Evolutionary conservation across 2,888 invertebrate genomes (phyloP), one percentile per base, ranked within the genome.

Genomic region (Drosophila prostipennis): DNA sequence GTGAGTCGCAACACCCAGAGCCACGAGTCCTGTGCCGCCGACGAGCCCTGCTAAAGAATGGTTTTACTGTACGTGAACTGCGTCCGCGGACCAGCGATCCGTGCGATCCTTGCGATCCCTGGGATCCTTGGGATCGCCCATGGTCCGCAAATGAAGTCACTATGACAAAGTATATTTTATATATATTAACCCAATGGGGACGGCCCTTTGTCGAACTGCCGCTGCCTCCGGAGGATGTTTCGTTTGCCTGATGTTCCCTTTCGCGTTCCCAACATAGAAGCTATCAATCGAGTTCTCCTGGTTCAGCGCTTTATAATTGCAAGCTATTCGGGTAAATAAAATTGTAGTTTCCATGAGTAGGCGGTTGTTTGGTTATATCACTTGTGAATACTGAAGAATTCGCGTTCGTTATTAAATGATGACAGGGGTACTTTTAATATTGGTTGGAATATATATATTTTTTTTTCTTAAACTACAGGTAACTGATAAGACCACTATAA

Each of bases 11-110:
- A n/a, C 11, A 6, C 13, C 13, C 42, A 40, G 36, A 48, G 60
- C 46, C 39, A 11, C 48, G 61, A 63, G 61, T 60, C 40, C 61
- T 61, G 61, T 61, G 61, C 60, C 49, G 32, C 29, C 26, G 29
- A 37, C 56, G 39, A 48, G 37, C 40, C 40, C 16, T 26, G 45
- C 32, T 26, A 40, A 40, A 16, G 29, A 16, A 23, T 59, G 60
- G 60, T 63, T 57, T 63, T 60, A 60, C 48, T 48, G 26, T 48
- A 48, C 34, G 48, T 40, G 46, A 40, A 58, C 58, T 19, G 32
- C n/a, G 46, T 23, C 32, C 19, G 57, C 59, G 29, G 26, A 32
- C 23, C n/a, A 26, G 45, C n/a, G 32, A 19, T 19, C 19, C 43
- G 10, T 29, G 59, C 7, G 29, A 57, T 19, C 10, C 34, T 11